Percentiles rank a stretch among this genome's conserved stretches.
Conservation (phyloP, 2,888 invertebrate genomes). For the Trichogramma dendrolimi region DNA sequence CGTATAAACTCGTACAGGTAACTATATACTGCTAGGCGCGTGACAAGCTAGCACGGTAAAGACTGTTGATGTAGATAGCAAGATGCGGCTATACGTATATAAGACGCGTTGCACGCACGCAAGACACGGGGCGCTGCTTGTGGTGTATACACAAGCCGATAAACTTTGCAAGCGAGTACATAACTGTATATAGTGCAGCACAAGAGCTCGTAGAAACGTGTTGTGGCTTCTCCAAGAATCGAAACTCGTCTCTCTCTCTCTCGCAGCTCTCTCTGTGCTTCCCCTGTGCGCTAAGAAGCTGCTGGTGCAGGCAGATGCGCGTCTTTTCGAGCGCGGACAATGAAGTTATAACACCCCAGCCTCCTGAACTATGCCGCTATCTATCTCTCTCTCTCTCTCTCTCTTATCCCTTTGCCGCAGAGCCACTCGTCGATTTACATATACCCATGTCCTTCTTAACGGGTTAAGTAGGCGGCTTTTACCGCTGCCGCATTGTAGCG, state of each 20-base stretch:
- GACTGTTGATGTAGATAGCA: no score
- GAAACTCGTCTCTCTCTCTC: background rate
- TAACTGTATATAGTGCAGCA: no score
- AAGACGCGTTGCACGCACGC: background rate
- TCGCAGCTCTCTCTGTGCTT: background rate
- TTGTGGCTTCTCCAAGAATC: conserved; percentile 35
- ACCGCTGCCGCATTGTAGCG: no score
- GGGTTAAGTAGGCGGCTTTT: no score
- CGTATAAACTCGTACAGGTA: no score
- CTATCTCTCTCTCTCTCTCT: background rate
- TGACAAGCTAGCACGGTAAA: no score
- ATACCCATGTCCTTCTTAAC: no score
- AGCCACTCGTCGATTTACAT: no score
- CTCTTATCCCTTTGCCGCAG: background rate
- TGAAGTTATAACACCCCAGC: conserved; percentile 6
- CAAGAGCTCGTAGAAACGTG: conserved; percentile 9
- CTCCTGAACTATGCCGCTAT: no score
- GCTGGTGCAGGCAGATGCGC: background rate
- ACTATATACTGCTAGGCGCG: no score
- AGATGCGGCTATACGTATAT: no score
- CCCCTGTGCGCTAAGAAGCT: no score
- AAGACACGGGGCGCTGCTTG: background rate
- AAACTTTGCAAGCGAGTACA: conserved; percentile 37
- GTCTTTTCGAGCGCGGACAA: conserved; percentile 19
- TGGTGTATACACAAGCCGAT: conserved; percentile 34